phyloP scores from a whole-genome alignment of 2,113 vertebrate species.

The Austrofundulus limnaeus region DNA sequence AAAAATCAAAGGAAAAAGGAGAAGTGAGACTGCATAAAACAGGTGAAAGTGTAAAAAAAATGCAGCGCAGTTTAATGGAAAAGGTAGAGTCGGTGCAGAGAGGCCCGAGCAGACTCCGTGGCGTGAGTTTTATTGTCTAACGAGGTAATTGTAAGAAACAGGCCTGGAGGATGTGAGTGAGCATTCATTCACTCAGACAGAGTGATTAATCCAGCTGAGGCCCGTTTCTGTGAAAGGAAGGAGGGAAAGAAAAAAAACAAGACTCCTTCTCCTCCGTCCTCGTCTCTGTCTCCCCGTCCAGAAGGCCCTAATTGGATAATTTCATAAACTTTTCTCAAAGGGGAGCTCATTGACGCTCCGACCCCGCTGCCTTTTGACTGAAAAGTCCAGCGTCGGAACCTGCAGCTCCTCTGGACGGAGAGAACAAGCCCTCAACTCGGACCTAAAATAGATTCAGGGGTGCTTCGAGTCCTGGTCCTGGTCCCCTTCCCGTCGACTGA shows the following conservation, averaged over 20 bases:
- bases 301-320: conserved; percentile 79
- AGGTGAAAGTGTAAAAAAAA: too few species aligned
- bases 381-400: too few species aligned
- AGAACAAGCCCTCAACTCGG: too few species aligned
- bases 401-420: too few species aligned
- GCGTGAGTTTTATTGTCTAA: conserved; percentile 76
- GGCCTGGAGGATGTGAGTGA: conserved; percentile 67
- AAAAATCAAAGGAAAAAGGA: too few species aligned
- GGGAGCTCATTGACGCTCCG: too few species aligned
- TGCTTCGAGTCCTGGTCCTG: too few species aligned
- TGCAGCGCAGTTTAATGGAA: too few species aligned
- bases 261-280: conserved; percentile 56
- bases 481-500: too few species aligned
- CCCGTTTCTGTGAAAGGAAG: conserved; percentile 32
- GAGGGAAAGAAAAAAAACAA: conserved; percentile 36
- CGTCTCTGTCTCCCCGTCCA: conserved; percentile 57
- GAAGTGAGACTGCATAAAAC: too few species aligned
- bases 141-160: conserved; percentile 76
- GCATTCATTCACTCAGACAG: conserved; percentile 76
- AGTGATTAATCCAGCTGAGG: conserved; percentile 78
- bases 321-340: conserved; percentile 71
- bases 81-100: conserved; percentile 18
- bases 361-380: too few species aligned
- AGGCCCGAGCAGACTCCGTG: conserved; percentile 61
- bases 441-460: too few species aligned